Conservation (phyloP, 2,113 vertebrate genomes). For the Psittacara wagleri region DNA sequence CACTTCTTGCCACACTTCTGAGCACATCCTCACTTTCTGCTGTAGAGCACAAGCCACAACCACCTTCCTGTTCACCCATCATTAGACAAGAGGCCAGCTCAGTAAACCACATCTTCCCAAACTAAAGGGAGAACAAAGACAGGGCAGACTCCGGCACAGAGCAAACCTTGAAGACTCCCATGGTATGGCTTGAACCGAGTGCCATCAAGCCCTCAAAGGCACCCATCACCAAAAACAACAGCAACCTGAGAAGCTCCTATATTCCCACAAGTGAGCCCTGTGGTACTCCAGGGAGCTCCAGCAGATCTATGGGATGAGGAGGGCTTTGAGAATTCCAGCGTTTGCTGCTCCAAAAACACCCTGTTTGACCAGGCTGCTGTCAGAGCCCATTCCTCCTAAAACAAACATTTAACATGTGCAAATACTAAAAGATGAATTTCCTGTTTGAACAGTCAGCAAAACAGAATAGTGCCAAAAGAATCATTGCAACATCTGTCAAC, state of each 20-base stretch:
- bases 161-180: neutral
- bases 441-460: conserved; percentile 68
- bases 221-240: neutral
- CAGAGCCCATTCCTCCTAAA: conserved; percentile 43
- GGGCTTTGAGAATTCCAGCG: neutral
- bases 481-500: conserved; percentile 64
- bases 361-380: conserved; percentile 43
- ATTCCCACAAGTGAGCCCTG: neutral
- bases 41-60: neutral
- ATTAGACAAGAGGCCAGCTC: neutral
- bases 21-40: neutral
- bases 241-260: neutral
- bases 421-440: conserved; percentile 68
- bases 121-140: neutral
- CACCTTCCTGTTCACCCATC: neutral
- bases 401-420: conserved; percentile 65
- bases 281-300: neutral
- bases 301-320: neutral
- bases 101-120: neutral
- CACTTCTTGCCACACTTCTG: neutral
- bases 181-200: neutral
- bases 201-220: neutral
- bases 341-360: conserved; percentile 30
- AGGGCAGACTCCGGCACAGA: neutral
- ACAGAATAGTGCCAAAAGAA: conserved; percentile 56